Conservation (phyloP, 2,888 invertebrate genomes). For the Limnephilus auricula region DNA sequence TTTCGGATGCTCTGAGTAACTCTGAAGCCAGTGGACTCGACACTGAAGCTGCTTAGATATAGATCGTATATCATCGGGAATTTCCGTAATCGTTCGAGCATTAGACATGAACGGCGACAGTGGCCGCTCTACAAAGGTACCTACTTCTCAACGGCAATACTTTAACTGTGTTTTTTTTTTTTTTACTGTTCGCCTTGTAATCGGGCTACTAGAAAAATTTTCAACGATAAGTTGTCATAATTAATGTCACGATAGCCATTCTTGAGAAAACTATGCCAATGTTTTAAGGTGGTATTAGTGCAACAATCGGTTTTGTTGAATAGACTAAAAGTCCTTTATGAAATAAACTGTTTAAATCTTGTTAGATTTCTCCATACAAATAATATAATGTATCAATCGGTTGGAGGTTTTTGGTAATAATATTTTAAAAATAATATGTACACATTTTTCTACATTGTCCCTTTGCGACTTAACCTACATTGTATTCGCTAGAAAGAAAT, state of each 20-base stretch:
- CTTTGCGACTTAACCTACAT: background rate
- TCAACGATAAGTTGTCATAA: background rate
- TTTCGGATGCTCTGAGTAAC: too few relatives aligned
- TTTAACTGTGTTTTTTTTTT: too few relatives aligned
- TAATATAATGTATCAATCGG: background rate
- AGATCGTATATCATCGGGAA: too few relatives aligned
- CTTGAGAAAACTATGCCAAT: background rate
- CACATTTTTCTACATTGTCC: background rate
- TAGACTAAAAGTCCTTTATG: background rate
- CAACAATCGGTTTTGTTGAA: background rate
- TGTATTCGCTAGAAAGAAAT: background rate
- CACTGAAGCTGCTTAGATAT: too few relatives aligned
- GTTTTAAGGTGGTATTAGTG: background rate
- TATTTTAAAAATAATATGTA: too few relatives aligned
- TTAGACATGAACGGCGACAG: too few relatives aligned
- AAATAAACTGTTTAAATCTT: background rate
- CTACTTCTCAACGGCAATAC: too few relatives aligned
- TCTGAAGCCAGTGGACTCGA: too few relatives aligned
- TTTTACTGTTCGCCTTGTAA: too few relatives aligned
- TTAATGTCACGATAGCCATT: background rate
- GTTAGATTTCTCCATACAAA: background rate
- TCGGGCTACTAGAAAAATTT: too few relatives aligned
- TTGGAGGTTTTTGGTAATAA: background rate
- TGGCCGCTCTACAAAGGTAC: too few relatives aligned
- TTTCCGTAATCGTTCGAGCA: too few relatives aligned